Evolutionary conservation across 2,888 invertebrate species (phyloP).

Genomic region (Aphidoletes aphidimyza): DNA sequence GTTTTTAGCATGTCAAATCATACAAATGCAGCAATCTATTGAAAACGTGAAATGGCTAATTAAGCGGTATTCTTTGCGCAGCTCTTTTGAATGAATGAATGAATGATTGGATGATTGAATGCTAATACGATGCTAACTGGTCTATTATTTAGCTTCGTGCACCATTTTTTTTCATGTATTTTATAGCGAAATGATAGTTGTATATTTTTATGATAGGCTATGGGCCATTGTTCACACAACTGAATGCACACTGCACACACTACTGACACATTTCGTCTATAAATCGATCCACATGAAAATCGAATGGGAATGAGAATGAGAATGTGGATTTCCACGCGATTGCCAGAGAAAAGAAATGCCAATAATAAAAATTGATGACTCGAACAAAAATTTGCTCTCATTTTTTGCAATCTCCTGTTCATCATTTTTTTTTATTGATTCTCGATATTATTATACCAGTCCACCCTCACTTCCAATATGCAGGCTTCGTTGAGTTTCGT

Average conservation of each 20-base stretch:
- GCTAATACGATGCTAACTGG: no score
- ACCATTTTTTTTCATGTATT: neutral
- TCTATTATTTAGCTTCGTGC: neutral
- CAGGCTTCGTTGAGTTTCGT: neutral
- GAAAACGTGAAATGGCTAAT: neutral
- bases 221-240: neutral
- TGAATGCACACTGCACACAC: no score
- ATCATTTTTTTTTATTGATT: conserved; percentile 22
- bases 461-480: neutral
- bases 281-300: conserved; percentile 31
- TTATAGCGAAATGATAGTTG: neutral
- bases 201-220: conserved; percentile 12
- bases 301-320: neutral
- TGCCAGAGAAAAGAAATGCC: conserved; percentile 22
- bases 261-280: conserved; percentile 45
- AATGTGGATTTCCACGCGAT: neutral
- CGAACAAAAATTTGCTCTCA: conserved; percentile 50
- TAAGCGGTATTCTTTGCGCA: neutral
- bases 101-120: neutral
- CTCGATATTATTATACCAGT: conserved; percentile 23
- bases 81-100: neutral
- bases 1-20: neutral
- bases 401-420: conserved; percentile 36
- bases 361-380: conserved; percentile 54
- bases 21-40: neutral